These are phyloP conservation scores for Parazoanthus darwini DNA, from an alignment of 92 coral and sea anemone species.

Conservation along the genomic window DNA sequence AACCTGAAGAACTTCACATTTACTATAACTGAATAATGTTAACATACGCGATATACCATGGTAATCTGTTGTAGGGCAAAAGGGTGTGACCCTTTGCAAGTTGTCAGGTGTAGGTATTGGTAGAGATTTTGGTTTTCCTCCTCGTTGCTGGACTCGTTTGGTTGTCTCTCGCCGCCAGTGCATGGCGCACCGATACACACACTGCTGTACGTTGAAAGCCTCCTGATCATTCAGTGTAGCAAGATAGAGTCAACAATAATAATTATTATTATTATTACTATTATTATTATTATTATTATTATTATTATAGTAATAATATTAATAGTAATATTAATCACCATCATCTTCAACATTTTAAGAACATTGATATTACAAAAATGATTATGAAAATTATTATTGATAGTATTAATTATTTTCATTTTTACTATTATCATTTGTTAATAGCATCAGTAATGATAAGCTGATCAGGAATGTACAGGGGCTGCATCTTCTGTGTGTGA, in stretches of 20 bases:
- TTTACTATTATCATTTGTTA: too few relatives aligned
- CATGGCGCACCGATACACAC: conserved; percentile 88
- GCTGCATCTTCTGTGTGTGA: not conserved
- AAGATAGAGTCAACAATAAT: not conserved
- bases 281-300: too few relatives aligned
- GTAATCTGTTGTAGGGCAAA: not conserved
- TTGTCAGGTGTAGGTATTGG: not conserved
- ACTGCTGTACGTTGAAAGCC: conserved; percentile 75
- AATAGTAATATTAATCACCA: too few relatives aligned
- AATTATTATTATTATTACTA: too few relatives aligned
- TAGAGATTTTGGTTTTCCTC: conserved; percentile 50
- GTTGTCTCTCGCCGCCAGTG: conserved; percentile 90
- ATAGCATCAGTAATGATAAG: too few relatives aligned
- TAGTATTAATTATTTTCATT: too few relatives aligned
- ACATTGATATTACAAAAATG: too few relatives aligned
- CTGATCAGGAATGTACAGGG: not conserved
- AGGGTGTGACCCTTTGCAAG: not conserved
- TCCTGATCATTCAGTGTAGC: conserved; percentile 45
- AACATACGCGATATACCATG: not conserved
- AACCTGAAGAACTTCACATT: not conserved
- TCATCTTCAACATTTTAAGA: too few relatives aligned
- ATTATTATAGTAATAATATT: too few relatives aligned
- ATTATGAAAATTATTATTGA: too few relatives aligned
- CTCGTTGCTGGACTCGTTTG: conserved; percentile 59
- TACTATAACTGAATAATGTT: not conserved